These are phyloP conservation scores for Drosophila watanabei DNA, from an alignment of 1,140 invertebrate genomes.

Conservation along the genomic window DNA sequence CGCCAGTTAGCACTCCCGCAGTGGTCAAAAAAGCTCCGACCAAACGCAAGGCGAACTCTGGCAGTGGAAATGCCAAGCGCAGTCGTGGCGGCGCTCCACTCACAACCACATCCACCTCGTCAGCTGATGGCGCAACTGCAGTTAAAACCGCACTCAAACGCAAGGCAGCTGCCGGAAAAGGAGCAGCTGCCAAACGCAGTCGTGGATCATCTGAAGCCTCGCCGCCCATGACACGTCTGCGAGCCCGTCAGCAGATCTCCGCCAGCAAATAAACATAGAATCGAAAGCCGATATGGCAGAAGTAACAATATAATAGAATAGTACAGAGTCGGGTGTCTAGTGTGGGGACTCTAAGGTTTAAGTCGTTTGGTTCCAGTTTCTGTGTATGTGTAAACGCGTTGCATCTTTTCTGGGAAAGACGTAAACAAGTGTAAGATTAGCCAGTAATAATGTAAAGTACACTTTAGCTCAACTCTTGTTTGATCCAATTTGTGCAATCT, in stretches of 20 bases:
- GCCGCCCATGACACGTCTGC: conserved; percentile 73
- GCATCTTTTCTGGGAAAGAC: conserved; percentile 19
- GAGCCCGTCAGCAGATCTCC: conserved; percentile 76
- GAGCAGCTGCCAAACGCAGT: conserved; percentile 18
- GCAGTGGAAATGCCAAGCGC: conserved; percentile 36
- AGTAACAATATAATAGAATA: conserved; percentile 15
- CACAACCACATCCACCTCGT: conserved; percentile 19
- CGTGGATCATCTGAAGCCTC: conserved; percentile 40
- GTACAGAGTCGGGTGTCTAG: conserved; percentile 29
- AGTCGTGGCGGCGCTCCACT: conserved; percentile 23
- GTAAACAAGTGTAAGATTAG: conserved; percentile 28
- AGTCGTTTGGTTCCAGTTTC: conserved; percentile 72
- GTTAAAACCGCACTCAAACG: conserved; percentile 26
- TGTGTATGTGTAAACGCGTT: conserved; percentile 44
- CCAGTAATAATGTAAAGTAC: conserved; percentile 24
- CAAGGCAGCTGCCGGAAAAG: conserved; percentile 26
- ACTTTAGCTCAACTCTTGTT: conserved; percentile 13
- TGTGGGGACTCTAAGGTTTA: conserved; percentile 34
- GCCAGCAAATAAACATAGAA: conserved; percentile 47
- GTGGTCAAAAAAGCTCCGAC: conserved; percentile 18
- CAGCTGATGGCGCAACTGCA: neutral
- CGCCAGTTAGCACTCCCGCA: conserved; percentile 42
- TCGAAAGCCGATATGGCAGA: conserved; percentile 42
- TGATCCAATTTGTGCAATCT: conserved; percentile 25
- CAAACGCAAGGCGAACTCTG: conserved; percentile 28